A percentile compares a stretch with the other conserved stretches of the same genome.
phyloP scores from a whole-genome alignment of 2,888 invertebrate species.

The Neoscelio sp. region DNA sequence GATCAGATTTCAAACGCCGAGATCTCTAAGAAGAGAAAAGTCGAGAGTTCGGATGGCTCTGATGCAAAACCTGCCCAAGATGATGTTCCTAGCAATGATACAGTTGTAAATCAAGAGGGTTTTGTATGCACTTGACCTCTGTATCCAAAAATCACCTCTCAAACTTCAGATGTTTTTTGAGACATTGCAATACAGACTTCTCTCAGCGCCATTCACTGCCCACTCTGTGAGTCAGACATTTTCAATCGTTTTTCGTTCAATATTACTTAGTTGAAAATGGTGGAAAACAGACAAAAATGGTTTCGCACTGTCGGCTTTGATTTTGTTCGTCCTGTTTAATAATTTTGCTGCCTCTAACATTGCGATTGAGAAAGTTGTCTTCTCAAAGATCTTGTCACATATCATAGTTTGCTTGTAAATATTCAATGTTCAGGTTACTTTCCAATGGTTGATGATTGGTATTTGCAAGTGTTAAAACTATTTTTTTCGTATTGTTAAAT shows the following conservation, averaged over 20 bases:
- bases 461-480: not conserved
- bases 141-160: constrained; percentile 67
- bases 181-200: constrained; percentile 79
- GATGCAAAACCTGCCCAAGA: not conserved
- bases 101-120: constrained; percentile 78
- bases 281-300: not conserved
- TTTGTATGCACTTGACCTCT: constrained; percentile 81
- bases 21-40: constrained; percentile 73
- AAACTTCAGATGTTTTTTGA: constrained; percentile 77
- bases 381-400: too few species aligned
- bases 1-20: constrained; percentile 71
- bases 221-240: constrained; percentile 70
- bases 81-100: constrained; percentile 20
- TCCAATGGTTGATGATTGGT: not conserved
- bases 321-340: too few species aligned
- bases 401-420: too few species aligned
- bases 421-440: too few species aligned
- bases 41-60: constrained; percentile 74
- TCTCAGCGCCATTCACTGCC: constrained; percentile 80
- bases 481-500: not conserved
- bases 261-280: not conserved
- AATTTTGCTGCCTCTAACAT: too few species aligned
- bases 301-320: too few species aligned
- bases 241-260: constrained; percentile 63
- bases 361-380: too few species aligned